phyloP scores from a whole-genome alignment of 2,113 vertebrate species.

The western clawed frog (Xenopus tropicalis) region UCB_Xtro_10.0 CM004448.2:148159001-148159500 shows the following conservation, averaged over 20 bases:
- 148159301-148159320: slow-evolving; percentile 23
- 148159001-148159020: too few species aligned
- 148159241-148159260: slow-evolving; percentile 55
- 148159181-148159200: slow-evolving; percentile 45
- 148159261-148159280: slow-evolving; percentile 53
- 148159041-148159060: slow-evolving; percentile 3
- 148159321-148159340: slow-evolving; percentile 43
- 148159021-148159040: not conserved
- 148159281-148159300: slow-evolving; percentile 49
- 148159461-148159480: not conserved
- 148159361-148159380: slow-evolving; percentile 22
- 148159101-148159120: slow-evolving; percentile 45
- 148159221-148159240: slow-evolving; percentile 62
- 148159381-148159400: slow-evolving; percentile 32
- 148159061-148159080: not conserved
- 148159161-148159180: slow-evolving; percentile 37
- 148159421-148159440: not conserved
- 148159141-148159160: slow-evolving; percentile 53
- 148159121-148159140: not conserved
- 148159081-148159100: slow-evolving; percentile 46
- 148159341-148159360: not conserved
- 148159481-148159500: not conserved
- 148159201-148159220: slow-evolving; percentile 50
- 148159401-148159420: not conserved
- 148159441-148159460: not conserved